These are phyloP conservation scores for Sterna hirundo DNA, from an alignment of 2,113 vertebrate genomes.

Conservation along the genomic window DNA sequence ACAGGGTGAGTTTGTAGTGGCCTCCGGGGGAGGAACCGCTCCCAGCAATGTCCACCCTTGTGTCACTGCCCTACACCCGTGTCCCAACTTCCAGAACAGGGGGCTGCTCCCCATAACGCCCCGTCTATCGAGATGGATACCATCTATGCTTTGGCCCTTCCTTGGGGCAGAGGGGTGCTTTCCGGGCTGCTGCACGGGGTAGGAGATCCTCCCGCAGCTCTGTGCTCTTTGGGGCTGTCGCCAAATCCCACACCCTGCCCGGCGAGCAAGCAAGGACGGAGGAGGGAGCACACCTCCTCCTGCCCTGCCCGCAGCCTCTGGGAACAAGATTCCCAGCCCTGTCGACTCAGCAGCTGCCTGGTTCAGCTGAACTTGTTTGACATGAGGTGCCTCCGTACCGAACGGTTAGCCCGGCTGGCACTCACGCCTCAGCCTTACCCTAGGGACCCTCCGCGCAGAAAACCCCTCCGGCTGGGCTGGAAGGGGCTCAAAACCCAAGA, in stretches of 20 bases:
- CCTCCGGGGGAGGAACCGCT: background rate
- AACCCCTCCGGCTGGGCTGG: background rate
- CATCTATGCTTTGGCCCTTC: background rate
- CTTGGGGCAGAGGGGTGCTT: background rate
- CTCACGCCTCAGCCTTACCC: background rate
- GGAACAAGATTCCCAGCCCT: constrained; percentile 35
- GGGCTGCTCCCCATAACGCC: background rate
- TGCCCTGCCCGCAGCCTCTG: constrained; percentile 7
- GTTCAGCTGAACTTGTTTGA: constrained; percentile 16
- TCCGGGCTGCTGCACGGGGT: background rate
- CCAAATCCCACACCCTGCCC: background rate
- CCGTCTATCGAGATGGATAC: rapidly evolving
- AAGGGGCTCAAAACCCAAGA: background rate
- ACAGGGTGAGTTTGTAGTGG: background rate
- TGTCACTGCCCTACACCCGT: background rate
- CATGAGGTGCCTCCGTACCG: background rate
- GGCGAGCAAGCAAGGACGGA: background rate
- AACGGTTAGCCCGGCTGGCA: background rate
- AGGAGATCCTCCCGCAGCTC: background rate
- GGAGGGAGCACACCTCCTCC: background rate
- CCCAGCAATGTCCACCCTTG: background rate
- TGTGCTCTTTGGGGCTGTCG: background rate
- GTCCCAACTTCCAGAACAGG: background rate
- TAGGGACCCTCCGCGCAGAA: background rate
- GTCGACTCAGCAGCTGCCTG: constrained; percentile 27